Evolutionary conservation across 2,888 invertebrate species (phyloP), one percentile per base, ranked within the genome.

Genomic region (Entomobrya multifasciata): DNA sequence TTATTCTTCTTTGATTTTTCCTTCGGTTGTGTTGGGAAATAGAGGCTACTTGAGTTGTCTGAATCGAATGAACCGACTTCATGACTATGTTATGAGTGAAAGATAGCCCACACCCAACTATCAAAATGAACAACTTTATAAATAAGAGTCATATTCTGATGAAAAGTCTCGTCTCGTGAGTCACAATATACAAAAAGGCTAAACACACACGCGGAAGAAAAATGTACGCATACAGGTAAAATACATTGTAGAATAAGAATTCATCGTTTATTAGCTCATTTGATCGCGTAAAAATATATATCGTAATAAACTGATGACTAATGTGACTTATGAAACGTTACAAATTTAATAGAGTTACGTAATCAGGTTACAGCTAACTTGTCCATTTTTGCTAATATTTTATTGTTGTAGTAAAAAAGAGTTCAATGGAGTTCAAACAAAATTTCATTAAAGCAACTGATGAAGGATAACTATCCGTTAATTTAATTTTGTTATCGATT

Each of bases 121-220:
- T 82, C 74, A 47, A 74, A 60, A 13, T 74, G 49, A 82, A 82
- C 57, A 72, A 74, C 83, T 76, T 83, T 22, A 82, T 82, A 82
- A 30, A n/a, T n/a, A 15, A 3, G 15, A 30, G 36, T 36, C 17
- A 27, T 60, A 1, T 27, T 27, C 17, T 25, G 3, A 15, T 2
- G 1, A n/a, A 65, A 65, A 65, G 17, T 30, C 6, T 65, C 22
- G 62, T n/a, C n/a, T n/a, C n/a, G n/a, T n/a, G n/a, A n/a, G n/a
- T n/a, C n/a, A n/a, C n/a, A n/a, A n/a, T n/a, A 20, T 57, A 20
- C 10, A 22, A 2, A 22, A 57, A 8, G 6, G 20, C 20, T 57
- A 57, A 57, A 57, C 22, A 8, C 20, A 22, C 10, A 57, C n/a
- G 44, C 11, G 11, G 44, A 47, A 2, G 13, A 10, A 13, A 47